Conservation (phyloP, 2,113 vertebrate species). For the Dicerorhinus sumatrensis region DNA sequence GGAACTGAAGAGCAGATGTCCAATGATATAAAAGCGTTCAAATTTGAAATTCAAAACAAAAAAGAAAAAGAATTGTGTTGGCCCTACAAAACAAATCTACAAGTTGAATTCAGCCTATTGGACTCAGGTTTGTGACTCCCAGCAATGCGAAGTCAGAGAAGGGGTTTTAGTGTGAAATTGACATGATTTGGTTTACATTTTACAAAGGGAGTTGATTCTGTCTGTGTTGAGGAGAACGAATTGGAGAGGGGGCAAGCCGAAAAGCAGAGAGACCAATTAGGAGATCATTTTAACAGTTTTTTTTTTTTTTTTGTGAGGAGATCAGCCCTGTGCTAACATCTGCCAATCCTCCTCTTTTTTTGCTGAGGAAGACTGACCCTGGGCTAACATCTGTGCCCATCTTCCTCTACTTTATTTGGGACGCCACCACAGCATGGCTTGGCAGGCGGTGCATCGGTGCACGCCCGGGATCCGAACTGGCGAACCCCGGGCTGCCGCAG, state of each 20-base stretch:
- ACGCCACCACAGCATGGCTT: no score
- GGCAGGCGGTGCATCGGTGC: no score
- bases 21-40: neutral
- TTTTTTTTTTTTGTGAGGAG: no score
- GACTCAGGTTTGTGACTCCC: neutral
- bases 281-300: neutral
- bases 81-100: neutral
- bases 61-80: neutral
- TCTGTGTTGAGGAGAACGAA: neutral
- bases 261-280: neutral
- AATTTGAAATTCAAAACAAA: neutral
- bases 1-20: neutral
- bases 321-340: no score
- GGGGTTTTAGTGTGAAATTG: neutral
- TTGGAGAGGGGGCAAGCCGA: neutral
- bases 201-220: neutral
- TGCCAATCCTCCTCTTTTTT: no score
- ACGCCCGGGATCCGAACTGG: no score
- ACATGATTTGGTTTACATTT: conserved; percentile 47
- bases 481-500: no score
- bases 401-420: no score
- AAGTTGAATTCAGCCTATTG: neutral
- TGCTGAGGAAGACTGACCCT: no score
- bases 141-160: neutral
- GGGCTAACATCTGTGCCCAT: no score